Conservation (phyloP, 2,888 invertebrate genomes). For the Hydropsyche betteni region DNA sequence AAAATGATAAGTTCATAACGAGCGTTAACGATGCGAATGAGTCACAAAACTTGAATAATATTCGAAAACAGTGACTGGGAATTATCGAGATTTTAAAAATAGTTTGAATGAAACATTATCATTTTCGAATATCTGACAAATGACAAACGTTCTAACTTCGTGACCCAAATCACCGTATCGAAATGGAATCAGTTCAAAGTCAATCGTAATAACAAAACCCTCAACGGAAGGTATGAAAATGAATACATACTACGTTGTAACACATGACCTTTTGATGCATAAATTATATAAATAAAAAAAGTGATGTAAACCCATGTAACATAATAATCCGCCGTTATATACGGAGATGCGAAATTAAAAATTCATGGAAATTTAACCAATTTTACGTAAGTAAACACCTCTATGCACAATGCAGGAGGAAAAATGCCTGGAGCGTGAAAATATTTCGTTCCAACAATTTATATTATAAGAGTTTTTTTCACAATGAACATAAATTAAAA, state of each 20-base stretch:
- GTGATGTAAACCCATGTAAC: neutral
- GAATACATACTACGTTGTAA: neutral
- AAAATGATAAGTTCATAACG: too few species aligned
- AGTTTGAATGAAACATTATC: too few species aligned
- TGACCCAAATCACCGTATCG: conserved; percentile 4
- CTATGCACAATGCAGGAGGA: neutral
- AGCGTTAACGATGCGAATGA: neutral
- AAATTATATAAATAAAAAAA: neutral
- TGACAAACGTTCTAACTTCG: neutral
- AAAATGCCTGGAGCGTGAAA: neutral
- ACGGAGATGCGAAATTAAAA: conserved; percentile 13
- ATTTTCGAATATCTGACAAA: neutral
- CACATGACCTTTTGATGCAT: neutral
- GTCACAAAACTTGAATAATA: neutral
- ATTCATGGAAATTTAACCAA: conserved; percentile 9
- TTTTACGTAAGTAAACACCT: neutral
- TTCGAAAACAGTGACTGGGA: too few species aligned
- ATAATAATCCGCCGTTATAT: conserved; percentile 6
- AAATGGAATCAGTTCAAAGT: conserved; percentile 15
- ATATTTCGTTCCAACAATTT: too few species aligned
- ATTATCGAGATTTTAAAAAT: too few species aligned
- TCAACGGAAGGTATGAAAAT: too few species aligned
- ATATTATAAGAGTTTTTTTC: too few species aligned
- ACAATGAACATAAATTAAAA: too few species aligned
- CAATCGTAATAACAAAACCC: neutral